Evolutionary conservation across 2,888 invertebrate genomes (phyloP), one percentile per base, ranked within the genome.

Genomic region (Melinaea menophilus): DNA sequence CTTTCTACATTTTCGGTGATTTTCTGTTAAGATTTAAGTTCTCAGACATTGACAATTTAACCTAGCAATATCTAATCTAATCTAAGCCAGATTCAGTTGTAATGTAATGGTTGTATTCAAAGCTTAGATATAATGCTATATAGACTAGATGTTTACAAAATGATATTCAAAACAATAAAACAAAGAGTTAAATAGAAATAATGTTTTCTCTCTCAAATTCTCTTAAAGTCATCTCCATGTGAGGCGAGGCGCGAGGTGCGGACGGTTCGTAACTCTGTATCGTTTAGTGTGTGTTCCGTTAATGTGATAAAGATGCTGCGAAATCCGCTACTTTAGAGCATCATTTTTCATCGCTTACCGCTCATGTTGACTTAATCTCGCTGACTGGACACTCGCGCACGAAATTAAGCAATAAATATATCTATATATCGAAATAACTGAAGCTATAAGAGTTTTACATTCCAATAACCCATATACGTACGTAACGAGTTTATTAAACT

Each of bases 241-340:
- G 51, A 31, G 22, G 22, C 22, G 22, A 22, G 1, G 1, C 51
- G 51, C n/a, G 51, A 51, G 1, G 41, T 5, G 11, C 11, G 9
- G 22, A 31, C 51, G 5, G 12, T 4, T 22, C 31, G 31, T 31
- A 51, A 5, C 11, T 56, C 3, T 56, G 37, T 31, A 47, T 46
- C n/a, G 35, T 56, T 54, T 62, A 13, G 41, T 41, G 41, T 11
- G 47, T 31, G 56, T 48, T 45, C 13, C 22, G 48, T 47, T 56
- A 56, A 59, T 34, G 56, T 56, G 59, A 31, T 84, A 81, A 79
- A 81, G 82, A 81, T 79, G 78, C 75, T 76, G 76, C 79, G 80
- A 81, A 81, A 86, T 85, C 85, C 78, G 80, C 81, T 84, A 81
- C 81, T 87, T 86, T 84, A 85, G 79, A 75, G 78, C 76, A 77